Conservation (phyloP, 1,140 invertebrate species). For the Lordiphosa mommai region DNA sequence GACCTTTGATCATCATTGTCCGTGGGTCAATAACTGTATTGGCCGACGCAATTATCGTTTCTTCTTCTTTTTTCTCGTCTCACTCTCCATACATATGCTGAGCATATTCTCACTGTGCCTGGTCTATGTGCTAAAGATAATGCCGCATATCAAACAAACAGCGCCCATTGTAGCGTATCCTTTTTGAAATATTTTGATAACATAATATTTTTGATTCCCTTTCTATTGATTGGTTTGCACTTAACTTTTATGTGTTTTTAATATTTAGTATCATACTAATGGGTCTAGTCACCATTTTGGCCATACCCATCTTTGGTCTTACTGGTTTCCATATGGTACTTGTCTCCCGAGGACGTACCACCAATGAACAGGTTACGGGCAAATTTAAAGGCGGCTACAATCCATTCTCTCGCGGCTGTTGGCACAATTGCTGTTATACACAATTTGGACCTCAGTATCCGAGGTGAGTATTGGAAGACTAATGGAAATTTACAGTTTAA, state of each 20-base stretch:
- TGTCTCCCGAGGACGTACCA: conserved; percentile 98
- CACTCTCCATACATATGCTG: conserved; percentile 97
- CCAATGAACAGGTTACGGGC: conserved; percentile 99
- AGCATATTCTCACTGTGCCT: conserved; percentile 96
- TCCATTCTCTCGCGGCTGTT: conserved; percentile 96
- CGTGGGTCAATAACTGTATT: conserved; percentile 99
- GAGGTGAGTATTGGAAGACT: conserved; percentile 85
- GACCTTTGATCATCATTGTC: conserved; percentile 99
- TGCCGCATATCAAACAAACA: conserved; percentile 88
- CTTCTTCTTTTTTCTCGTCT: conserved; percentile 99
- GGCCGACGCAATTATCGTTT: conserved; percentile 98
- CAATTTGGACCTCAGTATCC: conserved; percentile 98
- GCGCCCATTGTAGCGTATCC: conserved; percentile 93
- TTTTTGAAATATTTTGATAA: conserved; percentile 26
- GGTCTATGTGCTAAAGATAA: conserved; percentile 93
- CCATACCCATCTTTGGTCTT: conserved; percentile 98
- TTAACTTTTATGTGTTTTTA: conserved; percentile 67
- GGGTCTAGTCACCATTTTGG: conserved; percentile 92
- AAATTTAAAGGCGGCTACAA: conserved; percentile 99
- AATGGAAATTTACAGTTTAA: too few relatives aligned
- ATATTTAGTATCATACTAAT: conserved; percentile 91
- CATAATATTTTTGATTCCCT: not conserved
- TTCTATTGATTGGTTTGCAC: conserved; percentile 73
- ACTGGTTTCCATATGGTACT: conserved; percentile 98
- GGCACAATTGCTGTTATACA: conserved; percentile 96